Percentiles rank a stretch among this genome's conserved stretches.
Conservation (phyloP, 2,113 vertebrate genomes). For the Zingel zingel region DNA sequence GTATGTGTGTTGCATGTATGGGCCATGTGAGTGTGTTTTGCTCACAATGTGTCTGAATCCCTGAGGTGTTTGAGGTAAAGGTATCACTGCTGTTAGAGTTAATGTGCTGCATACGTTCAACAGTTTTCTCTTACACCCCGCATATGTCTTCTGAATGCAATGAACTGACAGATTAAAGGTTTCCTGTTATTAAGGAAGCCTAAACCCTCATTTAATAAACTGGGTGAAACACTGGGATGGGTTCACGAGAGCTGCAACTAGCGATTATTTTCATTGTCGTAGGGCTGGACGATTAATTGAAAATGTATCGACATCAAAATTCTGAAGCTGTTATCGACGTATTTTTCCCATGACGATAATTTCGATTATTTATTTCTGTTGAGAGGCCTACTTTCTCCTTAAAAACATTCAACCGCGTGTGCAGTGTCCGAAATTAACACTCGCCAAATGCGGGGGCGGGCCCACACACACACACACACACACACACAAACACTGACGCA, state of each 20-base stretch:
- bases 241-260: background rate
- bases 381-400: no score
- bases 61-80: constrained; percentile 51
- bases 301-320: no score
- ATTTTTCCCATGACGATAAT: no score
- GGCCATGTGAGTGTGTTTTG: constrained; percentile 19
- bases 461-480: no score
- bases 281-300: no score
- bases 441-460: no score
- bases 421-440: no score
- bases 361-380: no score
- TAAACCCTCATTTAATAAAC: constrained; percentile 14
- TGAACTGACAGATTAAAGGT: constrained; percentile 41
- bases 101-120: constrained; percentile 39
- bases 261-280: no score
- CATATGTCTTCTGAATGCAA: constrained; percentile 3
- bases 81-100: constrained; percentile 49
- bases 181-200: constrained; percentile 22
- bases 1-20: constrained; percentile 59
- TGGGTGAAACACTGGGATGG: constrained; percentile 1
- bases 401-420: no score
- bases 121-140: constrained; percentile 16
- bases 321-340: no score
- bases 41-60: constrained; percentile 35
- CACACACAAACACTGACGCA: no score